Percentiles rank a stretch among this genome's conserved stretches.
phyloP scores from a whole-genome alignment of 1,140 invertebrate genomes.

The Drosophila sp. region DNA sequence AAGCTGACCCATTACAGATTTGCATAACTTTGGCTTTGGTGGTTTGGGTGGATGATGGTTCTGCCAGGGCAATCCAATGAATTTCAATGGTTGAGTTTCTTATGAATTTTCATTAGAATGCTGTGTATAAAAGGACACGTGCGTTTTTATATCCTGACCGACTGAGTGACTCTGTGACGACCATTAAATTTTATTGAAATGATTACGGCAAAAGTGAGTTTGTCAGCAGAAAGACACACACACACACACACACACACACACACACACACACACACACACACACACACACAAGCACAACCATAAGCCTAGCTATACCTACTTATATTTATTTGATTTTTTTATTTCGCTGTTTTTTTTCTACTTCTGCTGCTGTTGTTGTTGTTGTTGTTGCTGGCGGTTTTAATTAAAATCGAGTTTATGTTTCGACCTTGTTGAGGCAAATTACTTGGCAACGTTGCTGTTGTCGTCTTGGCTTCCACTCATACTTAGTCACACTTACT shows the following conservation, averaged over 20 bases:
- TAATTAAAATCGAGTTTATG: constrained; percentile 74
- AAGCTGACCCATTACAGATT: constrained; percentile 38
- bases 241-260: constrained; percentile 19
- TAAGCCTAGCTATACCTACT: constrained; percentile 21
- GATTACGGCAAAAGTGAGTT: constrained; percentile 41
- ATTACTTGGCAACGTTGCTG: constrained; percentile 55
- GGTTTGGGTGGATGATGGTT: background rate
- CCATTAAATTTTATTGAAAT: constrained; percentile 76
- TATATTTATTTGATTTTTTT: constrained; percentile 53
- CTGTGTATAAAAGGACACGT: constrained; percentile 25
- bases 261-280: constrained; percentile 20
- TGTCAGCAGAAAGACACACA: constrained; percentile 46
- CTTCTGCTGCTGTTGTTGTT: background rate
- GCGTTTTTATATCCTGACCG: constrained; percentile 57
- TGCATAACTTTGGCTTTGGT: constrained; percentile 12
- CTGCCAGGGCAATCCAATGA: constrained; percentile 51
- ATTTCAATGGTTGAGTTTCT: constrained; percentile 65
- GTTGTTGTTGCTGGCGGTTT: constrained; percentile 42
- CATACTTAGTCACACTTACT: background rate
- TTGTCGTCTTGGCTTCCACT: background rate
- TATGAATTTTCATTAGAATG: constrained; percentile 73
- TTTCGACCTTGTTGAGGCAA: constrained; percentile 53
- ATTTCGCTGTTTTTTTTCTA: constrained; percentile 25
- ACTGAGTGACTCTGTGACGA: constrained; percentile 35
- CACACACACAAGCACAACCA: constrained; percentile 30